Percentiles rank a stretch among this genome's conserved stretches.
phyloP scores from a whole-genome alignment of 2,888 invertebrate genomes.

The Bimastos eiseni region DNA sequence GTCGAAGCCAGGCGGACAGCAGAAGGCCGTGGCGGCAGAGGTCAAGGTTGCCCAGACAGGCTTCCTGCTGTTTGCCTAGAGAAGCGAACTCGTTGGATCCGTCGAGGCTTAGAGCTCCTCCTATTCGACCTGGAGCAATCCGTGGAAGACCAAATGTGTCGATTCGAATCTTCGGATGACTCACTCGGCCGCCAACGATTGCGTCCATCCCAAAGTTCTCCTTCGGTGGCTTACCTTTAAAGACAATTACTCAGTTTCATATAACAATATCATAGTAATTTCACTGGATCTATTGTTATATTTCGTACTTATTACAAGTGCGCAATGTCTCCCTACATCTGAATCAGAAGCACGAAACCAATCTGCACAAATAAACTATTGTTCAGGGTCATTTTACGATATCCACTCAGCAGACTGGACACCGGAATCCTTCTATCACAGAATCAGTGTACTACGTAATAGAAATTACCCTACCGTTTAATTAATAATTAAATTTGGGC shows the following conservation, averaged over 20 bases:
- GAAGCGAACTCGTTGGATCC: conserved; percentile 53
- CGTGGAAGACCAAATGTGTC: conserved; percentile 46
- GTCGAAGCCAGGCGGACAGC: conserved; percentile 42
- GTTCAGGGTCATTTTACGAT: not conserved
- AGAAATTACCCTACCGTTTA: not conserved
- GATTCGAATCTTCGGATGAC: conserved; percentile 44
- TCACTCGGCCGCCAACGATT: conserved; percentile 44
- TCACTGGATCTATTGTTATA: not conserved
- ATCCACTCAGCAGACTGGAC: not conserved
- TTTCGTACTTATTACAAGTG: not conserved
- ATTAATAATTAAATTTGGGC: not conserved
- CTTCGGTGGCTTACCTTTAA: conserved; percentile 50
- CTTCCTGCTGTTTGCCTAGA: conserved; percentile 48
- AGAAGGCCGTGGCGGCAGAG: conserved; percentile 45
- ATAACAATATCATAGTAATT: not conserved
- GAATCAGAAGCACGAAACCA: not conserved
- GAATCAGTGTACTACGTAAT: not conserved
- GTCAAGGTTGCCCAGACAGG: conserved; percentile 54
- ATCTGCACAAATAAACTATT: not conserved
- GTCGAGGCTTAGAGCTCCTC: conserved; percentile 50
- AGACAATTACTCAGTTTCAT: not conserved
- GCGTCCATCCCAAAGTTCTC: conserved; percentile 50
- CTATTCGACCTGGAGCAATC: conserved; percentile 51
- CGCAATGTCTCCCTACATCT: not conserved
- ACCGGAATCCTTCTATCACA: not conserved